These are phyloP conservation scores for Carassius carassius DNA, from an alignment of 2,113 vertebrate genomes.

Conservation along the genomic window DNA sequence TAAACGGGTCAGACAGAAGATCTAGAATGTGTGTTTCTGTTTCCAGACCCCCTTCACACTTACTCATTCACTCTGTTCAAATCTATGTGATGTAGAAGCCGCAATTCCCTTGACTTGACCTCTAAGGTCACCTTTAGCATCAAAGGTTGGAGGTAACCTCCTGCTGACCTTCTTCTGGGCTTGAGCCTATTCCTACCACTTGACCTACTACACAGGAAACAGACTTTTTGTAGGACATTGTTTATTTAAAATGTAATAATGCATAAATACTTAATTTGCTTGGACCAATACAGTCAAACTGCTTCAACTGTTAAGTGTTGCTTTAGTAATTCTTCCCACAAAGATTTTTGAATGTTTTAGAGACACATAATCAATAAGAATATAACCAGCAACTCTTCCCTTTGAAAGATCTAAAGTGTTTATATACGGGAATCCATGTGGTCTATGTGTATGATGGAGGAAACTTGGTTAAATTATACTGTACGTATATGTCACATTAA, in stretches of 20 bases:
- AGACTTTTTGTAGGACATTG: constrained; percentile 32
- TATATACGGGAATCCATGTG: too few relatives aligned
- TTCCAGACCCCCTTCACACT: not conserved
- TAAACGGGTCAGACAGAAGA: constrained; percentile 14
- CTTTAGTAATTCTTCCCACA: not conserved
- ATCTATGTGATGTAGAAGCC: constrained; percentile 1
- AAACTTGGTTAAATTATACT: too few relatives aligned
- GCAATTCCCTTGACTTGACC: not conserved
- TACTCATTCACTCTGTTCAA: not conserved
- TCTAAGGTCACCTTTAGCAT: constrained; percentile 21
- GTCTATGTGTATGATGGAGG: too few relatives aligned
- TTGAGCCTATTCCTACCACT: constrained; percentile 26
- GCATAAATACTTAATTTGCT: not conserved
- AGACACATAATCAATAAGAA: not conserved
- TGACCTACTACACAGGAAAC: constrained; percentile 52
- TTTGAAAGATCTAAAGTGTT: too few relatives aligned
- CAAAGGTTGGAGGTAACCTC: constrained; percentile 12
- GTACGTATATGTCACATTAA: too few relatives aligned
- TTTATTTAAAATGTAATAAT: not conserved
- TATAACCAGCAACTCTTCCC: not conserved
- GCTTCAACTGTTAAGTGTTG: not conserved
- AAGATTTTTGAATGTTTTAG: not conserved
- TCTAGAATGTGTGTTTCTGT: not conserved
- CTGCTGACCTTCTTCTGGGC: constrained; percentile 39
- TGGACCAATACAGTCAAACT: not conserved